A percentile compares a stretch with the other conserved stretches of the same genome.
These are phyloP conservation scores for Acromyrmex echinatior DNA, from an alignment of 1,140 invertebrate species.

Conservation along the genomic window DNA sequence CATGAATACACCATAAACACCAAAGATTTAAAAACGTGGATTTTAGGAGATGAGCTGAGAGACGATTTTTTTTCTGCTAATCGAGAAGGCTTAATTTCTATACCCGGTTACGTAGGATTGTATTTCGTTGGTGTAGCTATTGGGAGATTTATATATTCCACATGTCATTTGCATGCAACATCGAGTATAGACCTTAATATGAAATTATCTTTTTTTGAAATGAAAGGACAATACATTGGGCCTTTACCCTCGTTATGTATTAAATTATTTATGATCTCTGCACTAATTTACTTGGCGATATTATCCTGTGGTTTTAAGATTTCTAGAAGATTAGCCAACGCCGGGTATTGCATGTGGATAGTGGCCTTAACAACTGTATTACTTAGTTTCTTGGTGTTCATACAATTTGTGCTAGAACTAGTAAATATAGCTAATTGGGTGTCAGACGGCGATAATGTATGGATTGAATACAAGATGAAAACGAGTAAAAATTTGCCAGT, in stretches of 20 bases:
- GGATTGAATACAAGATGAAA: slow-evolving; percentile 1
- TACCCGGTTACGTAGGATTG: slow-evolving; percentile 93
- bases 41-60: slow-evolving; percentile 89
- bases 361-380: slow-evolving; percentile 88
- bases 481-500: slow-evolving; percentile 26
- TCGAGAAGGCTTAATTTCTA: slow-evolving; percentile 95
- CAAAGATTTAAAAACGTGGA: slow-evolving; percentile 90
- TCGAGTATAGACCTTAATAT: slow-evolving; percentile 66
- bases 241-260: slow-evolving; percentile 78
- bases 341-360: slow-evolving; percentile 92
- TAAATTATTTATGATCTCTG: slow-evolving; percentile 83
- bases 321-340: slow-evolving; percentile 92
- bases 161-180: slow-evolving; percentile 79
- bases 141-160: slow-evolving; percentile 88
- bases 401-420: slow-evolving; percentile 85
- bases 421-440: slow-evolving; percentile 72
- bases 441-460: neutral
- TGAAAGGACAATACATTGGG: slow-evolving; percentile 76
- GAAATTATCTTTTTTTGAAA: slow-evolving; percentile 68
- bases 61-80: slow-evolving; percentile 92
- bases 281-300: slow-evolving; percentile 86
- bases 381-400: slow-evolving; percentile 87
- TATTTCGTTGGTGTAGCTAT: slow-evolving; percentile 92
- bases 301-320: slow-evolving; percentile 87
- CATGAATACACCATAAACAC: slow-evolving; percentile 91